A percentile compares a stretch with the other conserved stretches of the same genome.
Evolutionary conservation across 2,113 vertebrate species (phyloP).

Genomic region (Pelodiscus sinensis): DNA sequence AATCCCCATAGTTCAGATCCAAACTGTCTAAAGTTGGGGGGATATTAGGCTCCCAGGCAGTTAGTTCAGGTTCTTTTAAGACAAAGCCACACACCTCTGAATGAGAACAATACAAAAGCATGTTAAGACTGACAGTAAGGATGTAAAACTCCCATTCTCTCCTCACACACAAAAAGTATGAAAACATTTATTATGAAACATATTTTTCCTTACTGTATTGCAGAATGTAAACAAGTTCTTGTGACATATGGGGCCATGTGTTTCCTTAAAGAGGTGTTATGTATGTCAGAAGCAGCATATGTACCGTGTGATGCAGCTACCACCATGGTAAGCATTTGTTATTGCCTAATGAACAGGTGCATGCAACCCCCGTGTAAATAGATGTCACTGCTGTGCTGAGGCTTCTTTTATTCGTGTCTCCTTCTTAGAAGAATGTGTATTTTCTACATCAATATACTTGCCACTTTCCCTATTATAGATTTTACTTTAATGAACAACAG

Average conservation of each 20-base stretch:
- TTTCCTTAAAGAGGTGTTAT: constrained; percentile 83
- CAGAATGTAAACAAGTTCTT: constrained; percentile 78
- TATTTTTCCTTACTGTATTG: constrained; percentile 79
- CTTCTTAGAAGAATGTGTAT: constrained; percentile 61
- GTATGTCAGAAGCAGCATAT: constrained; percentile 79
- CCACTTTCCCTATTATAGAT: constrained; percentile 17
- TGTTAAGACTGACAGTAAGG: constrained; percentile 54
- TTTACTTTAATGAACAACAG: not conserved
- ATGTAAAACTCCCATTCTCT: constrained; percentile 64
- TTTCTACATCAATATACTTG: constrained; percentile 45
- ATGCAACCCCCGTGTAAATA: constrained; percentile 73
- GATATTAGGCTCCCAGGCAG: not conserved
- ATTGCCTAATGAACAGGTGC: constrained; percentile 79
- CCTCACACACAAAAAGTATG: constrained; percentile 72
- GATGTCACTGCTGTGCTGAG: constrained; percentile 66
- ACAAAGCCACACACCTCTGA: not conserved
- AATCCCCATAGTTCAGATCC: not conserved
- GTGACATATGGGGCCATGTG: constrained; percentile 84
- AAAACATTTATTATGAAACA: constrained; percentile 82
- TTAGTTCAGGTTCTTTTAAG: not conserved
- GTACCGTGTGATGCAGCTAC: constrained; percentile 78
- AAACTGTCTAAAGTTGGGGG: not conserved
- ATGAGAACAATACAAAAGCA: constrained; percentile 50
- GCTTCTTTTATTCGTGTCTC: constrained; percentile 47
- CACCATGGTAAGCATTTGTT: constrained; percentile 70